phyloP scores from a whole-genome alignment of 2,888 invertebrate species.

The Drosophila anceps region DNA sequence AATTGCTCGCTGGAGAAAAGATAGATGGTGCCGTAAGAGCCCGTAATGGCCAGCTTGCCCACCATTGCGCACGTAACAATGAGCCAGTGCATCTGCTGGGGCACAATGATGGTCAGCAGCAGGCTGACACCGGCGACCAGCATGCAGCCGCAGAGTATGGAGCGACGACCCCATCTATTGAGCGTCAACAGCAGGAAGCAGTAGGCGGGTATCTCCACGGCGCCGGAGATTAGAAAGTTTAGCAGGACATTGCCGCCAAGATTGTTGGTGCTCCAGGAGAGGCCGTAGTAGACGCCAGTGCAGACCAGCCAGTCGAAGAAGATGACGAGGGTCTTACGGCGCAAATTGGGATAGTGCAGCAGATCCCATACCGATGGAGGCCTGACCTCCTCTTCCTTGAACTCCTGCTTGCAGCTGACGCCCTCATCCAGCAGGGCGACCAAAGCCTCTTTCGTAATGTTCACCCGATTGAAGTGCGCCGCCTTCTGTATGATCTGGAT shows the following conservation, averaged over 20 bases:
- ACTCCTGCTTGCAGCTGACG: slow-evolving; percentile 33
- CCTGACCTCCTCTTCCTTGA: slow-evolving; percentile 20
- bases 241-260: slow-evolving; percentile 90
- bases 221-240: slow-evolving; percentile 91
- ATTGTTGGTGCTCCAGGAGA: slow-evolving; percentile 91
- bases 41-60: slow-evolving; percentile 90
- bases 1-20: slow-evolving; percentile 91
- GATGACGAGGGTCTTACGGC: slow-evolving; percentile 88
- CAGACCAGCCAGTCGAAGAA: slow-evolving; percentile 93
- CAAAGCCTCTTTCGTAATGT: slow-evolving; percentile 86
- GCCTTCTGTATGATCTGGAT: slow-evolving; percentile 88
- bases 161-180: slow-evolving; percentile 90
- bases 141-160: slow-evolving; percentile 90
- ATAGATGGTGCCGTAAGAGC: slow-evolving; percentile 91
- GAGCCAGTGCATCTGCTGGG: slow-evolving; percentile 86
- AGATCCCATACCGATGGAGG: slow-evolving; percentile 87
- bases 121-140: slow-evolving; percentile 88
- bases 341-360: slow-evolving; percentile 88
- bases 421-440: slow-evolving; percentile 86
- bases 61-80: slow-evolving; percentile 88
- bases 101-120: slow-evolving; percentile 87
- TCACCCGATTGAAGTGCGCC: slow-evolving; percentile 88
- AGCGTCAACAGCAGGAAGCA: slow-evolving; percentile 88
- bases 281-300: slow-evolving; percentile 91
- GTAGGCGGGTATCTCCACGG: slow-evolving; percentile 92